Evolutionary conservation across 2,113 vertebrate genomes (phyloP), one percentile per base, ranked within the genome.

Genomic region (Ascaphus truei): DNA sequence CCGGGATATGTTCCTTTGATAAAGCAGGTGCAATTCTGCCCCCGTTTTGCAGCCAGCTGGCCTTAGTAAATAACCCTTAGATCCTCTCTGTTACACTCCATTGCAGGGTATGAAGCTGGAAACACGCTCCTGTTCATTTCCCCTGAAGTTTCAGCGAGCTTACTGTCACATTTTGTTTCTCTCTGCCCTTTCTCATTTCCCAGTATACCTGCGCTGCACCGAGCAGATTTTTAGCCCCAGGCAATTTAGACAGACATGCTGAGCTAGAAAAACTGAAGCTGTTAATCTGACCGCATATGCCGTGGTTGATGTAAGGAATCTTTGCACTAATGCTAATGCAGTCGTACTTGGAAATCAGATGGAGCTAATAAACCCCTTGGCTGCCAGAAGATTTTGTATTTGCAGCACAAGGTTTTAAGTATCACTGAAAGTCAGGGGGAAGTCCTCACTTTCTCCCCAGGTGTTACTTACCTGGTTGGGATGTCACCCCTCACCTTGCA

Each of bases 181-280:
- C 53, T 47, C 55, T 48, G 10, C 26, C 4, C 15, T 68, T 60
- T 71, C 16, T 37, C 7, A 52, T 52, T 27, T 15, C 25, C 16
- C 39, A 61, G 45, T 52, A 31, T 71, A 69, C 67, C 67, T 69
- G 63, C 20, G 11, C 36, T 56, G 20, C 47, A 50, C 33, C 41
- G 57, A 71, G 67, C 67, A 71, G 67, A 71, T 71, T 71, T 71
- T 71, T 36, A 26, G 67, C 67, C 57, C 16, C 0, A 39, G 57
- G 67, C 57, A 52, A 15, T 71, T 71, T 71, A 61, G 56, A 61
- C 47, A 71, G 67, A 71, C 67, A 71, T 71, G 67, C 67, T 71
- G 67, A 71, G 67, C 47, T 61, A 61, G 56, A 61, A 61, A 61
- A 71, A 52, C 45, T 45, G 61, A 71, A 71, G 56, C 60, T 60